A percentile compares a stretch with the other conserved stretches of the same genome.
Conservation (phyloP, 2,888 invertebrate species). For the Lamellibrachia satsuma region DNA sequence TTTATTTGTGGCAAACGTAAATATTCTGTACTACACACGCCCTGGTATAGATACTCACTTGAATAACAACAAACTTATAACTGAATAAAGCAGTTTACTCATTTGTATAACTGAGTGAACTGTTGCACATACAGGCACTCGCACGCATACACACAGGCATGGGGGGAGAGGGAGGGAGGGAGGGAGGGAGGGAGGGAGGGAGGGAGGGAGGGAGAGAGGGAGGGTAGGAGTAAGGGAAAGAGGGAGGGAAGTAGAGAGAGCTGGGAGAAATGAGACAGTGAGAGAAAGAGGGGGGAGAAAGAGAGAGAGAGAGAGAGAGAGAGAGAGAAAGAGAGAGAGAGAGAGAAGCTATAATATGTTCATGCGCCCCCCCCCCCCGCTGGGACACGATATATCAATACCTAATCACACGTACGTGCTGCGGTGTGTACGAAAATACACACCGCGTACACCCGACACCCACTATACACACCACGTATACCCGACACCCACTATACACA, state of each 20-base stretch:
- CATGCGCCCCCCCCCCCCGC: neutral
- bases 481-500: neutral
- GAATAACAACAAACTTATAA: too few relatives aligned
- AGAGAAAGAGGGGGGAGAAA: neutral
- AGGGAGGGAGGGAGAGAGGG: neutral
- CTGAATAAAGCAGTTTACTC: too few relatives aligned
- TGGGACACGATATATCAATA: neutral
- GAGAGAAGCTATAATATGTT: neutral
- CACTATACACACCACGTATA: too few relatives aligned
- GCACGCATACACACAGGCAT: neutral
- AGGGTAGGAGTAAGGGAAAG: neutral
- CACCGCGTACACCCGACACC: neutral
- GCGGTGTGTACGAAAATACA: neutral
- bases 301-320: neutral
- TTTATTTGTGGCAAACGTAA: too few relatives aligned
- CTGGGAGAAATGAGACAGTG: neutral
- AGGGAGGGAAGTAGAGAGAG: neutral
- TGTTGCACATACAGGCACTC: too few relatives aligned
- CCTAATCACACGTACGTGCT: neutral
- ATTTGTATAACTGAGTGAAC: too few relatives aligned
- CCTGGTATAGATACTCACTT: too few relatives aligned
- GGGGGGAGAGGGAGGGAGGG: neutral
- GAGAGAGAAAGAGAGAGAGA: neutral
- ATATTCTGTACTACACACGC: too few relatives aligned
- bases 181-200: neutral